These are phyloP conservation scores for Notodonta dromedarius DNA, from an alignment of 2,888 invertebrate genomes.

Conservation along the genomic window DNA sequence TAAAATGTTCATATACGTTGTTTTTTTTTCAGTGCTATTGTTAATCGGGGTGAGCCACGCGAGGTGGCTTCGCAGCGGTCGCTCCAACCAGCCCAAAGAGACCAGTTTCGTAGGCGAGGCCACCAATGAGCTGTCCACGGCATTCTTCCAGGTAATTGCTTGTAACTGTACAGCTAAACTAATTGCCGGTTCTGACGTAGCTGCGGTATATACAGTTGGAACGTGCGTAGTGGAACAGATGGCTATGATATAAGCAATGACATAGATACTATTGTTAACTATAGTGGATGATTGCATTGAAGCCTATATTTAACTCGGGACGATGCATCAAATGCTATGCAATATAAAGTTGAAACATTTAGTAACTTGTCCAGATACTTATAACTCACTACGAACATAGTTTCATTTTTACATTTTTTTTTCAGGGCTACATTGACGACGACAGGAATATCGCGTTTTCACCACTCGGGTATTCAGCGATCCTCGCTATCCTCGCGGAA, in stretches of 20 bases:
- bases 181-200: neutral
- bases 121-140: constrained; percentile 78
- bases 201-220: neutral
- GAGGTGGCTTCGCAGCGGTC: constrained; percentile 67
- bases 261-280: neutral
- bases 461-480: constrained; percentile 86
- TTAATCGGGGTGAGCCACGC: constrained; percentile 61
- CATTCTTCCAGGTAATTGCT: constrained; percentile 77
- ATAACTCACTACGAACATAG: too few relatives aligned
- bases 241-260: neutral
- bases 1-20: neutral
- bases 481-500: constrained; percentile 86
- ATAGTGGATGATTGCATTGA: neutral
- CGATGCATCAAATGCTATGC: neutral
- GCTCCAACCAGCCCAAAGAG: constrained; percentile 61
- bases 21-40: constrained; percentile 57
- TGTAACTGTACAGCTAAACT: neutral
- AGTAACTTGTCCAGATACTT: too few relatives aligned
- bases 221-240: neutral
- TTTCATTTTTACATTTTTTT: too few relatives aligned
- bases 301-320: too few relatives aligned
- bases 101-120: constrained; percentile 80
- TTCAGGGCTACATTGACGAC: constrained; percentile 80
- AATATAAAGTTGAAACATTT: neutral
- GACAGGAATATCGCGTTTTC: constrained; percentile 86